Evolutionary conservation across 2,113 vertebrate genomes (phyloP).

Genomic region (Gasterosteus aculeatus): DNA sequence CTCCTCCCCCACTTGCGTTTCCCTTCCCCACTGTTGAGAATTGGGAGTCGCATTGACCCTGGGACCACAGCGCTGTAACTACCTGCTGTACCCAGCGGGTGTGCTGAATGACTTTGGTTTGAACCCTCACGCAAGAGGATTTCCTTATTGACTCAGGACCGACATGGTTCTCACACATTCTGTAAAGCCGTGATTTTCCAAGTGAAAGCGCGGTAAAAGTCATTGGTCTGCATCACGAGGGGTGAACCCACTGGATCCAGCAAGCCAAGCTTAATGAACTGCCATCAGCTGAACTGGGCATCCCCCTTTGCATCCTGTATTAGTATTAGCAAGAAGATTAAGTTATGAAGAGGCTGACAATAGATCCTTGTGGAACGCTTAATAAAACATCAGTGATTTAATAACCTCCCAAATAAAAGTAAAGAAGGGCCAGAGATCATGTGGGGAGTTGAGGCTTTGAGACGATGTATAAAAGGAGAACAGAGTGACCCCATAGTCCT

Average conservation of each 20-base stretch:
- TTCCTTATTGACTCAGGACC: conserved; percentile 15
- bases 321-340: conserved; percentile 59
- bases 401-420: conserved; percentile 56
- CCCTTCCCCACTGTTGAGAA: conserved; percentile 9
- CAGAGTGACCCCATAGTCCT: conserved; percentile 24
- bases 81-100: conserved; percentile 46
- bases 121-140: conserved; percentile 18
- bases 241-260: conserved; percentile 47
- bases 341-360: conserved; percentile 54
- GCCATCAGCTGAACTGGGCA: conserved; percentile 61
- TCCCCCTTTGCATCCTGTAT: conserved; percentile 63
- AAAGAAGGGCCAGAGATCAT: conserved; percentile 45
- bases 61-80: conserved; percentile 42
- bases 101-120: conserved; percentile 41
- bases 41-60: conserved; percentile 41
- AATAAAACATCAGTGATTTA: conserved; percentile 61
- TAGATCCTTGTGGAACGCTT: conserved; percentile 52
- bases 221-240: conserved; percentile 32
- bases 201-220: conserved; percentile 25
- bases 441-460: conserved; percentile 38
- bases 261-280: conserved; percentile 57
- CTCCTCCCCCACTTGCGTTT: conserved; percentile 15
- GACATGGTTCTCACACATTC: conserved; percentile 10
- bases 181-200: conserved; percentile 22
- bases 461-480: conserved; percentile 22